Percentiles rank a stretch among this genome's conserved stretches.
Conservation (phyloP, 2,797 vertebrate genomes). For the Loriculus beryllinus region DNA sequence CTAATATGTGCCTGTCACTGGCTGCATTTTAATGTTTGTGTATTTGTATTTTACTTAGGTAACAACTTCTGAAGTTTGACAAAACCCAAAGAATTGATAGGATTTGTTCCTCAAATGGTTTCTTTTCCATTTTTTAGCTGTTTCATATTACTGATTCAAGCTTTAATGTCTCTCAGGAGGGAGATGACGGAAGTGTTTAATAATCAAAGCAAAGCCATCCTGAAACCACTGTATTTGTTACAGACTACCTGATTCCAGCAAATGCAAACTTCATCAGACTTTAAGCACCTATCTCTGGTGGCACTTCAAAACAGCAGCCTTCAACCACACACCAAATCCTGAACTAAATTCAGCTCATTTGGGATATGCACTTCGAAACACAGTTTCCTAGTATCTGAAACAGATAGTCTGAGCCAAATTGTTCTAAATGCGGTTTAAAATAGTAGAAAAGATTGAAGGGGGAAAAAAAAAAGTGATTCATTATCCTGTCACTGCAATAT, state of each 20-base stretch:
- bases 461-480: neutral
- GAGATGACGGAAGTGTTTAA: neutral
- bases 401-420: neutral
- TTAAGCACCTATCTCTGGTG: neutral
- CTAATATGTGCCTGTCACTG: neutral
- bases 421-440: neutral
- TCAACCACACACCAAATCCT: neutral
- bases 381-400: neutral
- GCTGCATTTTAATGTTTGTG: neutral
- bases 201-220: neutral
- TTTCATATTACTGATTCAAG: neutral
- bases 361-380: neutral
- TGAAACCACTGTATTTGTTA: neutral
- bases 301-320: neutral
- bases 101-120: neutral
- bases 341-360: neutral
- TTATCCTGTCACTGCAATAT: neutral
- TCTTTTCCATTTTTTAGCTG: neutral
- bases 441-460: neutral
- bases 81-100: neutral
- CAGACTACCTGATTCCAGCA: neutral
- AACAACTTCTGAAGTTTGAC: neutral
- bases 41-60: neutral
- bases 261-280: neutral
- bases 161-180: neutral